phyloP scores from a whole-genome alignment of 2,113 vertebrate species.

The human (Homo sapiens) region GRCh38 chr6:62641501-62642000 shows the following conservation, averaged over 20 bases:
- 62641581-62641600: neutral
- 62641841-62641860: neutral
- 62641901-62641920: neutral
- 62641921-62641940: neutral
- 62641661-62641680: neutral
- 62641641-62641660: neutral
- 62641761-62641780: neutral
- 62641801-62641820: too few relatives aligned
- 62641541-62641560: neutral
- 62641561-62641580: neutral
- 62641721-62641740: neutral
- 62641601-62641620: neutral
- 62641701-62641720: neutral
- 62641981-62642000: neutral
- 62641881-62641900: neutral
- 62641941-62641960: neutral
- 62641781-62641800: neutral
- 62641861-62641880: neutral
- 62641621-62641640: neutral
- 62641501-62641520: neutral
- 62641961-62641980: neutral
- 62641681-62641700: neutral
- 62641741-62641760: neutral
- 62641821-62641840: neutral
- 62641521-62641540: neutral